phyloP scores from a whole-genome alignment of 2,888 invertebrate genomes.

The Phymatocera aterrima region DNA sequence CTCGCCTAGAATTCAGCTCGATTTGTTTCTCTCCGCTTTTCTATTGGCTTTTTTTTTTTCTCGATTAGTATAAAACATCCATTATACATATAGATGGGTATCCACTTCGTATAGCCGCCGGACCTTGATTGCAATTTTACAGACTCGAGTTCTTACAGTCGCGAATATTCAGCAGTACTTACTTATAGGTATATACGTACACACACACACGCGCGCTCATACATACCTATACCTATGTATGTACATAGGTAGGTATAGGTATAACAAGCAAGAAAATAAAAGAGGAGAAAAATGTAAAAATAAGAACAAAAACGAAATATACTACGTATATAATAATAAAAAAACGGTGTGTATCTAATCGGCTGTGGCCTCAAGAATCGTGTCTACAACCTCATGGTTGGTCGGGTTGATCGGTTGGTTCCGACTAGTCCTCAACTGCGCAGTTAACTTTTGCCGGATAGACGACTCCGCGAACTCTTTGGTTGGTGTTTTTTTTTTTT shows the following conservation, averaged over 20 bases:
- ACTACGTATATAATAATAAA: background rate
- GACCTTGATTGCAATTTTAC: constrained; percentile 37
- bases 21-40: too few species aligned
- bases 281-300: background rate
- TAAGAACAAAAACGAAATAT: background rate
- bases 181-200: too few species aligned
- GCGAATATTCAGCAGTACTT: too few species aligned
- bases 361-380: constrained; percentile 32
- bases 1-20: too few species aligned
- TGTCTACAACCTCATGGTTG: constrained; percentile 30
- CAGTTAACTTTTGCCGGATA: constrained; percentile 43
- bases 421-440: constrained; percentile 44
- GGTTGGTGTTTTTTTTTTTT: too few species aligned
- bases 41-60: background rate
- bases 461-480: background rate
- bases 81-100: background rate
- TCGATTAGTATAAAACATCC: background rate
- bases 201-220: too few species aligned
- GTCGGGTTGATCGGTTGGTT: too few species aligned
- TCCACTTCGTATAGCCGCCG: background rate
- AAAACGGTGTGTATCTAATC: background rate
- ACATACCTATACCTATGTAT: too few species aligned
- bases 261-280: background rate
- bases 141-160: background rate
- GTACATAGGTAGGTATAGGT: too few species aligned